Evolutionary conservation across 2,113 vertebrate species (phyloP), one percentile per base, ranked within the genome.

Genomic region (Tylochromis polylepis): DNA sequence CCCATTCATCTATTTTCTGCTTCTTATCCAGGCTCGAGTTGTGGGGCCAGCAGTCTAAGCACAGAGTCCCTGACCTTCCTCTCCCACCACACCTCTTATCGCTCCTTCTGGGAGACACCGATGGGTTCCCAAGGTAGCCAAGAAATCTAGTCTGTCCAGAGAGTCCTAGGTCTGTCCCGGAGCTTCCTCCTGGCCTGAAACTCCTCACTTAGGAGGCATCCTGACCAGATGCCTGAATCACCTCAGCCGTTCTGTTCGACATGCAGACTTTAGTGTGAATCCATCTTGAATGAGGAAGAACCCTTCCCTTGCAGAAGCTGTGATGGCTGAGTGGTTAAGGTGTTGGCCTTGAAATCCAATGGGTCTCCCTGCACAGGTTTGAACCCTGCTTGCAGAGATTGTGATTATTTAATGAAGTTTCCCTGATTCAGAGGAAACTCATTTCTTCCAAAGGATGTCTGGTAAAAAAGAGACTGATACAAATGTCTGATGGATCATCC

Each of bases 101-200:
- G 5, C n/a, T n/a, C n/a, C n/a, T n/a, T n/a, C n/a, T 16, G 2
- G n/a, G 65, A 43, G n/a, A 72, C 65, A 46, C 38, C 10, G 38
- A 24, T 41, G 36, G 0, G 24, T 1, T 49, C 9, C 41, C 41
- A 49, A 9, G 24, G 8, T 22, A 72, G 38, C 8, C 14, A 6
- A 41, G 22, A 18, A 14, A 11, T 11, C 8, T 46, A 46, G 5
- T 72, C 8, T 72, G n/a, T 70, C 8, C 65, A 16, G 22, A 24
- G 0, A 5, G 41, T 72, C 22, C 67, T 22, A 16, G 41, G 67
- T 72, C 22, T 46, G 14, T 22, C 14, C 62, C 67, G 46, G 67
- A 27, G 41, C 67, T 46, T 72, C 65, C 65, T 72, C 38, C n/a
- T 43, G 36, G 36, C n/a, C n/a, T 15, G 36, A 43, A 43, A 70